Conservation (phyloP, 2,888 invertebrate species). For the Malthinus flaveolus region DNA sequence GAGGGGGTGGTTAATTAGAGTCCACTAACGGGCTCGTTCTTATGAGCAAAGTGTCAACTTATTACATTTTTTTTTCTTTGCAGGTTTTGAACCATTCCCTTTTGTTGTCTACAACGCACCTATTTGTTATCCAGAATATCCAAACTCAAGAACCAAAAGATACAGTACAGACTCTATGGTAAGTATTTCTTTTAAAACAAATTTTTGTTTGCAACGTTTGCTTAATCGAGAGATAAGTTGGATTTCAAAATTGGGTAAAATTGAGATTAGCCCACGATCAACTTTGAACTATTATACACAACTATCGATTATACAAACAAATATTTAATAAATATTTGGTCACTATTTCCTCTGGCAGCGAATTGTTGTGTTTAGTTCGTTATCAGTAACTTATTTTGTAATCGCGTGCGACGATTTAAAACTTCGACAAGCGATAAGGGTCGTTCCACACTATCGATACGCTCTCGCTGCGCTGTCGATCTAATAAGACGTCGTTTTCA, state of each 20-base stretch:
- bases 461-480: too few relatives aligned
- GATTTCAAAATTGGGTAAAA: background rate
- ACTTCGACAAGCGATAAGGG: too few relatives aligned
- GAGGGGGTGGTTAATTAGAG: too few relatives aligned
- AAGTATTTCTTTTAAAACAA: constrained; percentile 35
- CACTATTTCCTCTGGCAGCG: background rate
- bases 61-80: constrained; percentile 33
- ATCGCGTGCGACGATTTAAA: too few relatives aligned
- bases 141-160: constrained; percentile 46
- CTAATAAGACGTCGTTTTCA: too few relatives aligned
- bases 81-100: constrained; percentile 53
- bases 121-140: constrained; percentile 49
- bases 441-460: too few relatives aligned
- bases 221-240: too few relatives aligned
- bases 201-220: background rate
- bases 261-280: background rate
- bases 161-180: constrained; percentile 53
- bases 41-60: too few relatives aligned
- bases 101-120: constrained; percentile 52
- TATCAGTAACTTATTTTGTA: too few relatives aligned
- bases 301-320: background rate
- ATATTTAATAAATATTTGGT: background rate
- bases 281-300: background rate
- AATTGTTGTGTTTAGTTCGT: background rate
- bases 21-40: too few relatives aligned